Conservation (phyloP, 2,888 invertebrate genomes). For the Ichneumon xanthorius region DNA sequence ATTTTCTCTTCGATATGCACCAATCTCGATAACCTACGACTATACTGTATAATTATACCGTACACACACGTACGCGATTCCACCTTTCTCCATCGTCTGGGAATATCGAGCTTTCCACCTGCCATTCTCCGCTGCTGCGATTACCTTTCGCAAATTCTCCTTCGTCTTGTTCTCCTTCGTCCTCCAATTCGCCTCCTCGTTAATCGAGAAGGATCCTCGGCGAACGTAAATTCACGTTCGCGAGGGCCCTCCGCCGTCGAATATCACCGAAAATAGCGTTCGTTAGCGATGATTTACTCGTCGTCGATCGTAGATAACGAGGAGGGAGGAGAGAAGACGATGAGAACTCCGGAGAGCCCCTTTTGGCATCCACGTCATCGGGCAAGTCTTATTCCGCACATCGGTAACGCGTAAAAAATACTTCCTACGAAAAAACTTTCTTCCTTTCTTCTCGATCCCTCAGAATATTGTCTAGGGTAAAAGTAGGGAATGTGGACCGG, state of each 20-base stretch:
- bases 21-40: conserved; percentile 10
- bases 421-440: conserved; percentile 20
- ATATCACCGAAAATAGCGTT: conserved; percentile 26
- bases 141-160: conserved; percentile 14
- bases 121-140: conserved; percentile 38
- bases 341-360: background rate
- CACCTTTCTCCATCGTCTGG: conserved; percentile 45
- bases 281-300: conserved; percentile 21
- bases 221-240: conserved; percentile 31
- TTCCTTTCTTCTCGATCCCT: conserved; percentile 17
- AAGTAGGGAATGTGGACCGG: too few relatives aligned
- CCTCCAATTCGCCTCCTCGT: conserved; percentile 22
- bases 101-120: conserved; percentile 50
- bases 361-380: conserved; percentile 16
- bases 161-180: conserved; percentile 32
- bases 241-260: background rate
- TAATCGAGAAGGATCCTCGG: conserved; percentile 35
- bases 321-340: conserved; percentile 5
- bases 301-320: conserved; percentile 43
- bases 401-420: background rate
- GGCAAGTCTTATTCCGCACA: conserved; percentile 1
- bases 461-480: background rate
- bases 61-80: conserved; percentile 17
- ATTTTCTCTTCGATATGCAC: conserved; percentile 11
- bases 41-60: conserved; percentile 13